These are phyloP conservation scores for Xenopus petersii DNA, from an alignment of 2,797 vertebrate species.

Conservation along the genomic window DNA sequence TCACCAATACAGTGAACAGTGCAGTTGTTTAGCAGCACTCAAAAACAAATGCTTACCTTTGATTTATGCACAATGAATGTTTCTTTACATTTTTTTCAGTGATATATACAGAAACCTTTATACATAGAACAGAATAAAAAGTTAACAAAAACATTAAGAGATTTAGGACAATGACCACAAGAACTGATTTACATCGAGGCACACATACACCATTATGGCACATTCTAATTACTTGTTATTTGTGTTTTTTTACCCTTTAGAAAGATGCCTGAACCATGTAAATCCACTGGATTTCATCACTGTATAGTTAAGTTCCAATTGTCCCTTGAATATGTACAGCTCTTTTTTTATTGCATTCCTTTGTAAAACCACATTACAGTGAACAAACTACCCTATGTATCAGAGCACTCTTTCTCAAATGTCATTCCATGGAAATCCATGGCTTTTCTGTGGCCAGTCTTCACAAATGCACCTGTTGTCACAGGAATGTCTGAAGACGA, in stretches of 20 bases:
- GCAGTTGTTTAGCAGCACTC: constrained; percentile 32
- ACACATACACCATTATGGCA: constrained; percentile 8
- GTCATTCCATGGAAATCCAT: too few species aligned
- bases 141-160: background rate
- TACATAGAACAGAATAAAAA: background rate
- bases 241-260: too few species aligned
- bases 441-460: background rate
- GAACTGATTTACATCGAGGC: background rate
- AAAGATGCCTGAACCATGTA: too few species aligned
- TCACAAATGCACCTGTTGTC: background rate
- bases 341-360: background rate
- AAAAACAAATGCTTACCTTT: background rate
- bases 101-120: background rate
- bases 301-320: too few species aligned
- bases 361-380: constrained; percentile 17
- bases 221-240: background rate
- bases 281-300: too few species aligned
- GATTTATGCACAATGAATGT: background rate
- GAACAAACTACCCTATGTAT: constrained; percentile 15
- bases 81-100: background rate
- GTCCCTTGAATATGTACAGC: background rate
- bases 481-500: constrained; percentile 1
- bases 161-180: background rate
- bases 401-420: too few species aligned
- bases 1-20: constrained; percentile 23